phyloP scores from a whole-genome alignment of 2,888 invertebrate species.

The Lysandra bellargus region DNA sequence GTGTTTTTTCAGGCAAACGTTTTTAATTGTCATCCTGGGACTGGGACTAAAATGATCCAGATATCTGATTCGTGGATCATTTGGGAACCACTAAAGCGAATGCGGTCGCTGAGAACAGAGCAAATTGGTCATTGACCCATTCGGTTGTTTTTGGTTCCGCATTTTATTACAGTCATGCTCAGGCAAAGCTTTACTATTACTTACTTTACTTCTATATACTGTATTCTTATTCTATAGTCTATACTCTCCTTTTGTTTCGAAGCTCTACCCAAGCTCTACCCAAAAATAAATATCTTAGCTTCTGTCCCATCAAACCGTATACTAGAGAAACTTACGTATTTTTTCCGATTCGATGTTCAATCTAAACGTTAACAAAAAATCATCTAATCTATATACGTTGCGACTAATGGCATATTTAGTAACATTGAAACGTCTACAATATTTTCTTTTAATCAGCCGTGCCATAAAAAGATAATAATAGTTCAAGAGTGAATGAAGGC shows the following conservation, averaged over 20 bases:
- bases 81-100: constrained; percentile 16
- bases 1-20: constrained; percentile 23
- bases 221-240: no score
- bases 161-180: not conserved
- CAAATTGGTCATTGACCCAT: not conserved
- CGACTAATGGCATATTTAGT: not conserved
- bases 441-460: not conserved
- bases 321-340: no score
- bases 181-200: no score
- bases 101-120: not conserved
- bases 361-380: no score
- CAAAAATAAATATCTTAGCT: no score
- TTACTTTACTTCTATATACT: no score
- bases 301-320: no score
- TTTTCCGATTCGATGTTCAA: no score
- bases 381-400: not conserved
- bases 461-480: not conserved
- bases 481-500: constrained; percentile 15
- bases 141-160: not conserved
- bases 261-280: no score
- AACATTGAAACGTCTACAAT: not conserved
- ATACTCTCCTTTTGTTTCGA: no score
- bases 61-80: constrained; percentile 18
- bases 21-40: constrained; percentile 18
- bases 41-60: constrained; percentile 14